Evolutionary conservation across 2,113 vertebrate genomes (phyloP).

Genomic region (Patagioenas fasciata): DNA sequence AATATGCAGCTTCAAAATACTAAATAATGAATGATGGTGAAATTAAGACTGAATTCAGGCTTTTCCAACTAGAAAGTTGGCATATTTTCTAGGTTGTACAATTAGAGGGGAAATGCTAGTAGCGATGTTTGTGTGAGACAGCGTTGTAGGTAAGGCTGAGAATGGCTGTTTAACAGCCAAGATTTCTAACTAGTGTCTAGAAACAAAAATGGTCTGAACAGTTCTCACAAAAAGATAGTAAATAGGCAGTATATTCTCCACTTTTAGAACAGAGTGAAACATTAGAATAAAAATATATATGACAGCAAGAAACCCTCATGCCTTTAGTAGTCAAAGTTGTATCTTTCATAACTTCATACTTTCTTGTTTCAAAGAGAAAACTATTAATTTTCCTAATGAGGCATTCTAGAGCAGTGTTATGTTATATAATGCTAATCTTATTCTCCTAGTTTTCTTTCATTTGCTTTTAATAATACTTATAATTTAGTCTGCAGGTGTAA

Average conservation of each 20-base stretch:
- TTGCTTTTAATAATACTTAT: conserved; percentile 54
- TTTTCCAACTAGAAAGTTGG: neutral
- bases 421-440: neutral
- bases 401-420: neutral
- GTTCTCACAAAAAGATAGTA: neutral
- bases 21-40: neutral
- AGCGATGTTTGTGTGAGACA: neutral
- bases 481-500: conserved; percentile 44
- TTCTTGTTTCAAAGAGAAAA: neutral
- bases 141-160: neutral
- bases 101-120: neutral
- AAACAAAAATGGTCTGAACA: neutral
- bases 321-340: neutral
- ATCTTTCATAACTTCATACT: neutral
- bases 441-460: conserved; percentile 35
- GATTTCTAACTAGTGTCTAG: neutral
- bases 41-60: neutral
- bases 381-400: neutral
- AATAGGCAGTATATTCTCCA: neutral
- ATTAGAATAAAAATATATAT: neutral
- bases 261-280: neutral
- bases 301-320: neutral
- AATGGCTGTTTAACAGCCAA: neutral
- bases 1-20: neutral
- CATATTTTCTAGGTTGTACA: neutral